These are phyloP conservation scores for Vidua macroura DNA, from an alignment of 2,113 vertebrate genomes.

Conservation along the genomic window DNA sequence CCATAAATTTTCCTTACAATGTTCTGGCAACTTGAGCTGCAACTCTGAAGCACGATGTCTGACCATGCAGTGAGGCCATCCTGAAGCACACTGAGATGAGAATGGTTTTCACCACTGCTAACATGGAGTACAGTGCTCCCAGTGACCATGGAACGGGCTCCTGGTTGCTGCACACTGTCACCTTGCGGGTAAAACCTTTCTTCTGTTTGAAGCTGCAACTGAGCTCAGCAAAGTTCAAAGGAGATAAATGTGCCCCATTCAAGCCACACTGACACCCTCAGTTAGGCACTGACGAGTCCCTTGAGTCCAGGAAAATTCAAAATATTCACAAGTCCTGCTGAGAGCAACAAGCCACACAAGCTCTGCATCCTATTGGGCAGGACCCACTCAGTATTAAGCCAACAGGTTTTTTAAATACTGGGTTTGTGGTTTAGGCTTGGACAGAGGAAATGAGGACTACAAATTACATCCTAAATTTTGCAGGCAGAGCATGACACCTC, in stretches of 20 bases:
- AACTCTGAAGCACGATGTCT: accelerated
- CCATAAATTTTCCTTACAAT: not conserved
- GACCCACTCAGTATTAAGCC: not conserved
- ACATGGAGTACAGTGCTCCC: not conserved
- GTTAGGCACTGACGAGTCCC: not conserved
- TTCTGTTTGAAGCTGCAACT: not conserved
- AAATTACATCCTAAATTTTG: not conserved
- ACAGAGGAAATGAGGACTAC: not conserved
- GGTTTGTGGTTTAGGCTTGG: not conserved
- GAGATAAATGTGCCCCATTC: not conserved
- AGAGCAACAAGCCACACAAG: not conserved
- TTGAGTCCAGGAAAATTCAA: not conserved
- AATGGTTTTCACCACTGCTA: not conserved
- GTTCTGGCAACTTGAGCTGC: not conserved
- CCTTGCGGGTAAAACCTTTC: not conserved
- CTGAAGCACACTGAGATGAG: not conserved
- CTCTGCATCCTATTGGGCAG: not conserved
- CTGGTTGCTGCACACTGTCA: not conserved
- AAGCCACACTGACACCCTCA: not conserved
- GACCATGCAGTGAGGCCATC: not conserved
- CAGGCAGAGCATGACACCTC: not conserved
- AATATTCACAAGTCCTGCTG: not conserved
- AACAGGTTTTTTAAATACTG: not conserved
- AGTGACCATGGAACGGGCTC: not conserved
- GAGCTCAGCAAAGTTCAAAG: not conserved